Evolutionary conservation across 2,113 vertebrate species (phyloP), one percentile per base, ranked within the genome.

Genomic region (Corydoras sp.): DNA sequence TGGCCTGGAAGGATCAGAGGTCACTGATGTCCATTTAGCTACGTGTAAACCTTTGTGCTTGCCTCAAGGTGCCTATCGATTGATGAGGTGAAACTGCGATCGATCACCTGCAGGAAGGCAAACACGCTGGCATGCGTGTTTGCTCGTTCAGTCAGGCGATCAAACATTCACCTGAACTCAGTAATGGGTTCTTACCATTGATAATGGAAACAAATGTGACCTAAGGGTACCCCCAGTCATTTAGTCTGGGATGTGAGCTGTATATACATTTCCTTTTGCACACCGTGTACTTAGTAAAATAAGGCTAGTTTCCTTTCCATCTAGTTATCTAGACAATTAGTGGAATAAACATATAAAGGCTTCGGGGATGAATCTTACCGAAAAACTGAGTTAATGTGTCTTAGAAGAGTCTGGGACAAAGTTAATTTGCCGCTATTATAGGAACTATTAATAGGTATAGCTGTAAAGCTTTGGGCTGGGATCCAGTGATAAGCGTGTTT

Each of bases 381-480:
- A 84, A 78, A 62, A 54, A 75, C 81, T 80, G 75, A 75, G 80
- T 80, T 73, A 70, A 65, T 75, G 18, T 66, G 66, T 76, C 70
- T 24, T 75, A 32, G 60, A 77, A 76, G 73, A 83, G 73, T 60
- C 77, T 32, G 71, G 79, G 81, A 83, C 70, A 69, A 68, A 77
- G 79, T 81, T 78, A 82, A 58, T 78, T 82, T 81, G 77, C 79
- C 80, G 79, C 82, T 80, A 86, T 86, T 81, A 80, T 79, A 66
- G 48, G 71, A 67, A 79, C 79, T 83, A 82, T 80, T 81, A 80
- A 79, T 81, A 80, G 77, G 64, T 31, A 63, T 65, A 56, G 68
- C 76, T 73, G 65, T 79, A 78, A 74, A 71, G 68, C 76, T 74
- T 29, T 70, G 51, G 67, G 66, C 69, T 68, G 75, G 63, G 64